These are phyloP conservation scores for Orchesella flavescens DNA, from an alignment of 2,888 invertebrate species.

Conservation along the genomic window DNA sequence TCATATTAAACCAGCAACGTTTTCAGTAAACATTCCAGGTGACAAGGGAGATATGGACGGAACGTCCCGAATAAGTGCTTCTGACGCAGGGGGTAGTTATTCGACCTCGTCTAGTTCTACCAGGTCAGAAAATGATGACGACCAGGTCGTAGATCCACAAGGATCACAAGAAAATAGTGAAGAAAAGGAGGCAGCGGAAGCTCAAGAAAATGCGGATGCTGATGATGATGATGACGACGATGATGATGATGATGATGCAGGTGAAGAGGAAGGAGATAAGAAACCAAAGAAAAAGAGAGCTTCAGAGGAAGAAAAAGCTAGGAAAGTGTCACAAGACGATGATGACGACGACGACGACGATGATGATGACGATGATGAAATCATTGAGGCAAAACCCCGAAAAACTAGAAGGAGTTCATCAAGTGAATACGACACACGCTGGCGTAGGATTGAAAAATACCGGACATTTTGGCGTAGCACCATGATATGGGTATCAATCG, in stretches of 20 bases:
- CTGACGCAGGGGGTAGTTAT: not conserved
- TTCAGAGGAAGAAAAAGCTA: not conserved
- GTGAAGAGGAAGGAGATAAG: not conserved
- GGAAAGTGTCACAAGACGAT: not conserved
- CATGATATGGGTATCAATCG: too few species aligned
- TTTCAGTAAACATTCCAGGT: not conserved
- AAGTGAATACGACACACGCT: not conserved
- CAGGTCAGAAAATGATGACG: slow-evolving; percentile 12
- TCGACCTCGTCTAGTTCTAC: slow-evolving; percentile 31
- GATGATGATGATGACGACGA: slow-evolving; percentile 18
- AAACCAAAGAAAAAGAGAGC: not conserved
- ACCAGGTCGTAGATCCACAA: slow-evolving; percentile 19
- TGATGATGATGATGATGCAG: not conserved
- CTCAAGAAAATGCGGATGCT: not conserved
- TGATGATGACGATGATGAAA: slow-evolving; percentile 20
- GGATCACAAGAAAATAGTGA: slow-evolving; percentile 18
- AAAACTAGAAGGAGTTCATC: slow-evolving; percentile 14
- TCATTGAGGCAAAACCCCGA: slow-evolving; percentile 8
- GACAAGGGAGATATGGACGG: not conserved
- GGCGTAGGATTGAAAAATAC: too few species aligned
- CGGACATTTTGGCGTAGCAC: too few species aligned
- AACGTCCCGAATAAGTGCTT: not conserved
- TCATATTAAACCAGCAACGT: slow-evolving; percentile 12
- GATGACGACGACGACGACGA: not conserved
- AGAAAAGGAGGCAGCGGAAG: slow-evolving; percentile 22